Evolutionary conservation across 2,113 vertebrate species (phyloP), one percentile per base, ranked within the genome.

Genomic region (Plecotus auritus): DNA sequence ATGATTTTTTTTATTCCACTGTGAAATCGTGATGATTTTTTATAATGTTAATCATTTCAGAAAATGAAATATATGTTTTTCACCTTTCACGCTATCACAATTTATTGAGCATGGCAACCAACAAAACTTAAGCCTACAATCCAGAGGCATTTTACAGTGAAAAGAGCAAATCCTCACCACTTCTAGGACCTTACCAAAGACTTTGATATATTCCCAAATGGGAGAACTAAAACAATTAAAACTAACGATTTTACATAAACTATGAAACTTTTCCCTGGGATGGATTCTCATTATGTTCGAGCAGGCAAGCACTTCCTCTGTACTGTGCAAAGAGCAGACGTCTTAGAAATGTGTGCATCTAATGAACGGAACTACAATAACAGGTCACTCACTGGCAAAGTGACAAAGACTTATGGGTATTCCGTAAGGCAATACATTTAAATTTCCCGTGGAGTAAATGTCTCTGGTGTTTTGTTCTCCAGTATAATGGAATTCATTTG

Each of bases 371-470:
- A 35, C n/a, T 73, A 69, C 16, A 87, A 40, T 90, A 80, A 80
- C 16, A 81, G 90, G 80, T 89, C 70, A 95, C 67, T 96, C 69
- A 86, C 74, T 40, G 83, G 85, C 42, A 84, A 93, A 96, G 73
- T 84, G 82, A 94, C 90, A 84, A 88, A 95, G 95, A 88, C 76
- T 90, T 88, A 51, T 9, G 8, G 4, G 28, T 85, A 35, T 94
- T 93, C 47, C 93, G 23, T 42, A 70, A 61, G 73, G 32, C 93
- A 26, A 72, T 84, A 56, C 26, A 95, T 88, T 91, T 86, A 92
- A 95, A 95, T 74, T 89, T 94, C 82, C 88, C 95, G 82, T 95
- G 85, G 95, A 96, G 92, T 84, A 96, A 91, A 95, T 94, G 88
- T 94, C 18, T 59, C 16, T 42, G 85, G 49, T 77, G 93, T 94